Base-by-base conservation (phyloP, 2,797 vertebrate genomes). In the Enteromius argenteus region DNA sequence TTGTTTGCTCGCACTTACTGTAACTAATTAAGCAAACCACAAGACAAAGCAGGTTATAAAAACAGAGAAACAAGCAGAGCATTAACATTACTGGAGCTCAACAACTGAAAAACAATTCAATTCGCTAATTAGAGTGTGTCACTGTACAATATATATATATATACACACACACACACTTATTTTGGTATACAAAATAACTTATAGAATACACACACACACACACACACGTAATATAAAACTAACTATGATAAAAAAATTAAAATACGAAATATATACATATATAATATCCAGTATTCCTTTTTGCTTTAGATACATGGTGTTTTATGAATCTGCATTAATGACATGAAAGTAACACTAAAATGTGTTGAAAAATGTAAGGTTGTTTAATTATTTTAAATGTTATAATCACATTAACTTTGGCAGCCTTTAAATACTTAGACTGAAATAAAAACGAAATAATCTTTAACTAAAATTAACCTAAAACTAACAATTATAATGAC, bases 1-100 rank as follows among this genome's bases (percentile, higher is more conserved):
- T 72, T 79, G 83, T 79, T 83, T n/a, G 4, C 30, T 49, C 1
- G 13, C 42, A 49, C 39, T 79, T 84, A 49, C 27, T 79, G 56
- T 79, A 71, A 53, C 35, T 64, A 56, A 67, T 76, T 67, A 53
- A 42, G 53, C 53, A 60, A 60, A 77, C 9, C 35, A 42, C 7
- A n/a, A 68, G 51, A 60, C 27, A 35, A 78, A 69, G 76, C 60
- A 49, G 76, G 76, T 66, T 67, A 56, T 30, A 44, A 77, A 67
- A 56, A 42, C 35, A 42, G n/a, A 75, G 15, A 68, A 68, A 39
- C 39, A 7, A 14, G 15, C 7, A 75, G 13, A 8, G 56, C 30
- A 19, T 64, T 49, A 7, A 46, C 1, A 15, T 9, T 27, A 58
- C 4, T 21, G n/a, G 53, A 64, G 27, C 21, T 14, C 13, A 60